Base-by-base conservation (phyloP, 1,140 invertebrate species). In the Babylonia areolata region DNA sequence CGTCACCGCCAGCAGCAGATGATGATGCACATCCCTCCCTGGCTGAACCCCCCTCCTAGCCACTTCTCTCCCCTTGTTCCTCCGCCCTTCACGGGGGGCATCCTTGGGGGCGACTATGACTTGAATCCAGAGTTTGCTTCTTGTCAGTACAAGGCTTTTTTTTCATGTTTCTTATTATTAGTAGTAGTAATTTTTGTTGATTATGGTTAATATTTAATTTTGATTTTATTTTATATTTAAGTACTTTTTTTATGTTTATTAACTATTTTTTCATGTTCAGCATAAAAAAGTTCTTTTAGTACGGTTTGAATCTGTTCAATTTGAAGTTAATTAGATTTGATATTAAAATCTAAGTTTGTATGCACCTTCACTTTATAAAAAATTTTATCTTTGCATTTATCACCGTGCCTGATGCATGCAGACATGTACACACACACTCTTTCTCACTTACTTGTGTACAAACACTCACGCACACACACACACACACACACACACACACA, bases 101-200 rank as follows among this genome's bases (percentile, higher is more conserved):
- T 89, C 3, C 20, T 89, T 15, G 88, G 88, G 2, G 87, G 88
- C 31, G 88, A 89, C 39, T 88, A 89, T n/a, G 88, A 89, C 51
- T 82, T 89, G 20, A 88, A 89, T 33, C 88, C 88, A n/a, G 75
- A 88, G 33, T 89, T 85, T 77, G 33, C 80, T 9, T 46, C 85
- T 42, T 51, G 87, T 86, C 64, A 83, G 58, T 75, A 28, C 35
- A 37, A 23, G 20, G 2, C 9, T 75, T 54, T 31, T 77, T 3
- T 42, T n/a, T n/a, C n/a, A n/a, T n/a, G n/a, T n/a, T n/a, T n/a
- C n/a, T n/a, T n/a, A n/a, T n/a, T n/a, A n/a, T n/a, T n/a, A n/a
- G n/a, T n/a, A n/a, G n/a, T n/a, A n/a, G n/a, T n/a, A n/a, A n/a
- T n/a, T n/a, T n/a, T n/a, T n/a, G n/a, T n/a, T n/a, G n/a, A n/a